phyloP scores from a whole-genome alignment of 2,113 vertebrate species.

The Callopanchax toddi region DNA sequence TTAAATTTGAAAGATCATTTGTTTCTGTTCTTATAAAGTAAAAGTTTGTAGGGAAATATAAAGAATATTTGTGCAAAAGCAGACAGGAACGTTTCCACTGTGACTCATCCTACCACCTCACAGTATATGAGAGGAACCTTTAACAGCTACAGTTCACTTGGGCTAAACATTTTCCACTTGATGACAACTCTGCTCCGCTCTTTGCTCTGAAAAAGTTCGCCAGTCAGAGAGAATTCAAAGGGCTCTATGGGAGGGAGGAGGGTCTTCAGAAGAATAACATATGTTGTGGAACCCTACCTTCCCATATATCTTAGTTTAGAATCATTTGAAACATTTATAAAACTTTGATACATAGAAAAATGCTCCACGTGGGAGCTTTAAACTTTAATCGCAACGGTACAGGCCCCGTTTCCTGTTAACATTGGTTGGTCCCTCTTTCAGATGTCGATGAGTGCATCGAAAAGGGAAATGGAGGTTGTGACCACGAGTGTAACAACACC shows the following conservation, averaged over 20 bases:
- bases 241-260: too few relatives aligned
- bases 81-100: conserved; percentile 66
- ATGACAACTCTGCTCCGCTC: conserved; percentile 36
- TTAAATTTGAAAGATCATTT: not conserved
- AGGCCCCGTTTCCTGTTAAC: conserved; percentile 17
- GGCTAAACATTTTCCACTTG: conserved; percentile 66
- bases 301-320: too few relatives aligned
- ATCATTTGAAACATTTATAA: too few relatives aligned
- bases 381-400: too few relatives aligned
- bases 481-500: conserved; percentile 89
- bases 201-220: too few relatives aligned
- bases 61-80: conserved; percentile 5
- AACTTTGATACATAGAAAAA: too few relatives aligned
- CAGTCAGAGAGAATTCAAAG: too few relatives aligned
- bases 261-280: too few relatives aligned
- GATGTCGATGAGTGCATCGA: conserved; percentile 90
- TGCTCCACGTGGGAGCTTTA: too few relatives aligned
- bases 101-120: conserved; percentile 74
- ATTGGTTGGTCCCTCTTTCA: conserved; percentile 54
- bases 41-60: conserved; percentile 10
- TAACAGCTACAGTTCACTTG: conserved; percentile 49
- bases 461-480: conserved; percentile 85
- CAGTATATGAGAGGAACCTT: conserved; percentile 57
- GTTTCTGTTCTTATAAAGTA: not conserved
- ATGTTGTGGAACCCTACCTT: too few relatives aligned